Evolutionary conservation across 1,140 invertebrate genomes (phyloP), one percentile per base, ranked within the genome.

Genomic region (Penaeus chinensis): DNA sequence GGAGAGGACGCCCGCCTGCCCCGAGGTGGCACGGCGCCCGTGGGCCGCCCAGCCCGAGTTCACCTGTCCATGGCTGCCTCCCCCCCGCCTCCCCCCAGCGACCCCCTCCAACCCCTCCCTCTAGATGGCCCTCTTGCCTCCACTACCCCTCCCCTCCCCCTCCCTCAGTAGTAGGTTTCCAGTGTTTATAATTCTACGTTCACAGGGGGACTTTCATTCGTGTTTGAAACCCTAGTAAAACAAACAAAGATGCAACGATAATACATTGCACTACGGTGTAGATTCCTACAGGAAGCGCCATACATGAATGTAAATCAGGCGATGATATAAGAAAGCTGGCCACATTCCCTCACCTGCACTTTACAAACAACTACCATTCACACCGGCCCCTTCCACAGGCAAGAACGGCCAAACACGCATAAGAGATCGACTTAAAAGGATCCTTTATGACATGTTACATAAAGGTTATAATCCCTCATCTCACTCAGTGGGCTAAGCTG

Each of bases 311-410:
- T 78, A 77, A 78, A 85, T 85, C 22, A 79, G 77, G 66, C 65
- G 78, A 86, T 71, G 77, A 86, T 86, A 86, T 62, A 69, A 24
- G 47, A 74, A 54, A 81, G 85, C 78, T 7, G 42, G 63, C 85
- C 61, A 47, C 65, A 71, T 81, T 71, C 85, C 85, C 78, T 81
- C 77, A 71, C 77, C 78, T 32, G 32, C 77, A 65, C 78, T 86
- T 81, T 71, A 81, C 77, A 86, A 86, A 81, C 77, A 86, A 60
- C 85, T 63, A 86, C 85, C 85, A 86, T 86, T 86, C 85, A 86
- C 85, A 86, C 85, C 63, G 85, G 77, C 42, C 78, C 78, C 62
- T 20, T 32, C 85, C 20, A 13, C 18, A 20, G 10, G 65, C 10
- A 61, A 74, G 13, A 71, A 24, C 61, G 78, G 42, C 85, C 63